Evolutionary conservation across 2,797 vertebrate species (phyloP).

Genomic region (Naso thynnoides): DNA sequence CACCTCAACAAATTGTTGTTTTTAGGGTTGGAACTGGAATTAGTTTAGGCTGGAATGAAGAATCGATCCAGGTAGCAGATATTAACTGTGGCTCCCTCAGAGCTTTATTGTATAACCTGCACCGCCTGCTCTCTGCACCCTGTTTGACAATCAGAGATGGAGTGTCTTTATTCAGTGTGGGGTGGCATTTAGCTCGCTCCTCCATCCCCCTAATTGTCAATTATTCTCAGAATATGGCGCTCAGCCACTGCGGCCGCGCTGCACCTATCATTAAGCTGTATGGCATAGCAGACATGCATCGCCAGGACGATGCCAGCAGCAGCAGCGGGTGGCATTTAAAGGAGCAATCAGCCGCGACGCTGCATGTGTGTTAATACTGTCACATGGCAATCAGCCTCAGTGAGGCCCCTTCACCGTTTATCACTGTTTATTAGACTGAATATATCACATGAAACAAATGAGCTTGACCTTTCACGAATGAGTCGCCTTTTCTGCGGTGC

Average conservation of each 20-base stretch:
- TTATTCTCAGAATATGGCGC: slow-evolving; percentile 72
- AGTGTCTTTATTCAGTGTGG: slow-evolving; percentile 30
- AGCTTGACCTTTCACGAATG: slow-evolving; percentile 68
- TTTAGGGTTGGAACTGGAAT: neutral
- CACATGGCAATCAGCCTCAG: slow-evolving; percentile 60
- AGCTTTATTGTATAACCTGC: slow-evolving; percentile 21
- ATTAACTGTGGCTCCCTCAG: slow-evolving; percentile 27
- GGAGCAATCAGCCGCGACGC: slow-evolving; percentile 68
- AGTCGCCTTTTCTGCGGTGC: slow-evolving; percentile 37
- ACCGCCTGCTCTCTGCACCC: neutral
- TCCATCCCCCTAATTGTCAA: slow-evolving; percentile 73
- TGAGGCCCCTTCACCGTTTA: slow-evolving; percentile 31
- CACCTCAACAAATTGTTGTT: neutral
- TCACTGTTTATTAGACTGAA: slow-evolving; percentile 67
- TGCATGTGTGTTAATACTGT: slow-evolving; percentile 13
- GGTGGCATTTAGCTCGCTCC: slow-evolving; percentile 65
- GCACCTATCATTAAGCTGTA: slow-evolving; percentile 68
- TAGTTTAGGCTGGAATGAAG: neutral
- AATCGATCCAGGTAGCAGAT: slow-evolving; percentile 33
- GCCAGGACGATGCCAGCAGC: slow-evolving; percentile 44
- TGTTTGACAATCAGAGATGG: slow-evolving; percentile 38
- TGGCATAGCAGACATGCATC: slow-evolving; percentile 60
- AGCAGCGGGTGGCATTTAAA: slow-evolving; percentile 76
- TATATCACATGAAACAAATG: slow-evolving; percentile 68
- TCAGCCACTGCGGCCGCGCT: slow-evolving; percentile 43